A percentile compares a stretch with the other conserved stretches of the same genome.
phyloP scores from a whole-genome alignment of 2,888 invertebrate species.

The Drosophila percnosoma region DNA sequence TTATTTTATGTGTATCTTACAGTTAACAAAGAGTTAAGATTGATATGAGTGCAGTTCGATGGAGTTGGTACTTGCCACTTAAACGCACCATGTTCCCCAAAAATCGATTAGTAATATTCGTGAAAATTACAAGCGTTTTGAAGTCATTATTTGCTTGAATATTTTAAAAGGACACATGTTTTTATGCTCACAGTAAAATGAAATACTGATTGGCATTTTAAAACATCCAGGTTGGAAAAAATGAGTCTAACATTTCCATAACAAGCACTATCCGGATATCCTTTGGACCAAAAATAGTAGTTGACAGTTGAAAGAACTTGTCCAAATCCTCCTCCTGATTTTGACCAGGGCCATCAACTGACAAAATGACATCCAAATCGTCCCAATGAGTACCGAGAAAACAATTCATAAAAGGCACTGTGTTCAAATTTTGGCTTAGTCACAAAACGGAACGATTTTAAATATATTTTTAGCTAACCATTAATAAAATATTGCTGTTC shows the following conservation, averaged over 20 bases:
- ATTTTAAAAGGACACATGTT: neutral
- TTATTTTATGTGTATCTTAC: neutral
- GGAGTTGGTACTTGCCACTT: neutral
- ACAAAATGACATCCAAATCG: neutral
- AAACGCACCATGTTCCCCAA: neutral
- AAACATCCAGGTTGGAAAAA: neutral
- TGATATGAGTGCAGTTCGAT: neutral
- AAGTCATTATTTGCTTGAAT: neutral
- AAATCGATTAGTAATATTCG: neutral
- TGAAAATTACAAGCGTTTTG: neutral
- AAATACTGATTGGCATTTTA: neutral
- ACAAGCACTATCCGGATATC: neutral
- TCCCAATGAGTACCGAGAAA: neutral
- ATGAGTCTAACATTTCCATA: neutral
- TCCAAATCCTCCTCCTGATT: neutral
- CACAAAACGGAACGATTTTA: neutral
- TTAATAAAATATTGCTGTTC: neutral
- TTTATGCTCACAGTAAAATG: neutral
- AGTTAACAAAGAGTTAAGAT: neutral
- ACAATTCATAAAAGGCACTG: neutral
- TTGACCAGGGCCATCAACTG: neutral
- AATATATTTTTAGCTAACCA: neutral
- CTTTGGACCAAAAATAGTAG: neutral
- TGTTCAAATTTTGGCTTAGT: neutral
- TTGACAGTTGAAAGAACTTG: neutral